Conservation (phyloP, 2,888 invertebrate genomes). For the Meteorus cinctellus region DNA sequence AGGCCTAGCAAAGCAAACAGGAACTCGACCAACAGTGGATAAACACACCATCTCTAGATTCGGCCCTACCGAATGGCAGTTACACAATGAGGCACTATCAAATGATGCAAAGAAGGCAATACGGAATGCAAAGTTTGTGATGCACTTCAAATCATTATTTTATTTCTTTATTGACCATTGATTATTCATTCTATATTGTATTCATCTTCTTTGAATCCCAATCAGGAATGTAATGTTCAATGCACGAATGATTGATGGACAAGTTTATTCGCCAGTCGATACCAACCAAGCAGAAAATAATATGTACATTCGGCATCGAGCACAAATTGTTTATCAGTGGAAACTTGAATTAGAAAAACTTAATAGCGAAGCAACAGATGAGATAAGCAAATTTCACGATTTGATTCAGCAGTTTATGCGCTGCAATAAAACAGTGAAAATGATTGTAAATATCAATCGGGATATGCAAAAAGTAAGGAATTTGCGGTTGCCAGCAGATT, state of each 20-base stretch:
- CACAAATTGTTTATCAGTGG: constrained; percentile 82
- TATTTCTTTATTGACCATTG: neutral
- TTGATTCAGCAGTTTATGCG: constrained; percentile 80
- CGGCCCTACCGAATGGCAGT: constrained; percentile 83
- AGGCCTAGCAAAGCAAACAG: constrained; percentile 80
- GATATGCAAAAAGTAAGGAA: constrained; percentile 50
- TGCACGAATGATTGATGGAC: constrained; percentile 74
- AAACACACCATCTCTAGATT: constrained; percentile 83
- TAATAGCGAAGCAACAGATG: constrained; percentile 80
- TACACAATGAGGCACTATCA: constrained; percentile 45
- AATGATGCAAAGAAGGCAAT: constrained; percentile 44
- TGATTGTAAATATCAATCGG: constrained; percentile 80
- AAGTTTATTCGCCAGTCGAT: constrained; percentile 79
- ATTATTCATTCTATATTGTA: constrained; percentile 21
- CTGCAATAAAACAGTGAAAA: constrained; percentile 78
- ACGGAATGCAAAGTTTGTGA: constrained; percentile 45
- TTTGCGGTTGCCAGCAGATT: constrained; percentile 79
- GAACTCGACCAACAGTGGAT: constrained; percentile 83
- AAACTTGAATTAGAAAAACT: constrained; percentile 83
- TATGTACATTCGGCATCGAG: constrained; percentile 78
- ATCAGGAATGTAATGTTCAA: constrained; percentile 66
- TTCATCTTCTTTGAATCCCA: neutral
- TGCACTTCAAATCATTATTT: constrained; percentile 12
- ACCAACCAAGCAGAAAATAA: constrained; percentile 81
- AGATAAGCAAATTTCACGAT: constrained; percentile 80